Base-by-base conservation (phyloP, 2,888 invertebrate genomes). In the Drosophila testacea region DNA sequence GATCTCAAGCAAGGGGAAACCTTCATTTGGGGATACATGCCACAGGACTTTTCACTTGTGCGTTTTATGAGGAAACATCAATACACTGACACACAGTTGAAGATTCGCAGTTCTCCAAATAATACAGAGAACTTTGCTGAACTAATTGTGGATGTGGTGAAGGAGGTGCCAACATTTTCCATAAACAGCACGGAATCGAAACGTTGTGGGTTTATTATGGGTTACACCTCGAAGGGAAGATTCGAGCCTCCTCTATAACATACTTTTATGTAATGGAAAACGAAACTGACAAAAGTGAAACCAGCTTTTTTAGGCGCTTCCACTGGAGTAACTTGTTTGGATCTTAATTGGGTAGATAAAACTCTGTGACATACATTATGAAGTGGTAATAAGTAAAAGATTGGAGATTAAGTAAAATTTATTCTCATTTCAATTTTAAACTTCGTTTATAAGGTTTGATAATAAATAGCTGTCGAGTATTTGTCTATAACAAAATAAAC, bases 1-100 rank as follows among this genome's bases (percentile, higher is more conserved):
- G 0, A 65, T 6, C 42, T 69, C 3, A 1, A 16, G 1, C 4
- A 27, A 0, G 81, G 65, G 6, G 87, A 82, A 27, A 69, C 79
- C 4, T 81, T 68, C n/a, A 36, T 87, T 22, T 87, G 81, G 81
- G 65, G 78, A 16, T 87, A 87, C 9, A 59, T 82, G 82, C 81
- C 82, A 0, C 48, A 81, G 6, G 30, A 50, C 7, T 66, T 69
- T 0, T 46, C 61, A 4, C 11, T 86, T 3, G 4, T 68, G 1
- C 10, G 28, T 11, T 61, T 61, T n/a, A 27, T 79, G 10, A 11
- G 55, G 0, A 0, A 6, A 2, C 46, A 64, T 34, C 69, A 67
- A 50, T 61, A 46, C 4, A 32, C 36, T 42, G 10, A 6, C 6
- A n/a, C 10, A 4, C 69, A 69, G 10, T 16, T 81, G 4, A 46